Evolutionary conservation across 2,113 vertebrate species (phyloP).

Genomic region (Orthochromis indermauri): DNA sequence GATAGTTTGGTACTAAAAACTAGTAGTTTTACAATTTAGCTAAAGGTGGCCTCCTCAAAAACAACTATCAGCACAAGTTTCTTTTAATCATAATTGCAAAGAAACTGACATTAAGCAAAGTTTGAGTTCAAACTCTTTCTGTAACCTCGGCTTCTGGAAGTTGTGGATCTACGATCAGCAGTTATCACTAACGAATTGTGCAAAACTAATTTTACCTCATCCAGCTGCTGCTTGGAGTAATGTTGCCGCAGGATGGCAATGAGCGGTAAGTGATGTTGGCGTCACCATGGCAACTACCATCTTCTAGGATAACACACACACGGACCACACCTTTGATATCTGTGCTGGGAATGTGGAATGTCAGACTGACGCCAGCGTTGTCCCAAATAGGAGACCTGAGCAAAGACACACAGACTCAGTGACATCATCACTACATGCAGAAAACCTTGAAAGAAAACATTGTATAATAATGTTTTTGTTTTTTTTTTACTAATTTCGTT

Average conservation of each 20-base stretch:
- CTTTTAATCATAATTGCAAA: background rate
- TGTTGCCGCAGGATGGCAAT: background rate
- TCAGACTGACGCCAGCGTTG: rapidly evolving
- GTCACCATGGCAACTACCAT: background rate
- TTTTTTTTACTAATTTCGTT: rapidly evolving
- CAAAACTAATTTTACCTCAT: background rate
- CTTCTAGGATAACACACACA: background rate
- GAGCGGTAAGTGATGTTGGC: background rate
- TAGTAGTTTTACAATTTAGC: background rate
- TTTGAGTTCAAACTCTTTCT: background rate
- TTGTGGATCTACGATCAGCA: background rate
- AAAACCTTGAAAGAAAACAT: background rate
- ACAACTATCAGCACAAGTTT: background rate
- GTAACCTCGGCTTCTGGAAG: background rate
- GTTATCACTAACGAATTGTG: rapidly evolving
- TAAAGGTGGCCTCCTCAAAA: background rate
- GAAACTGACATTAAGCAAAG: background rate
- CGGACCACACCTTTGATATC: background rate
- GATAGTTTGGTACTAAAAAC: background rate
- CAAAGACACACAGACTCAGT: background rate
- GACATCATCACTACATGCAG: background rate
- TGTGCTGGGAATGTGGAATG: background rate
- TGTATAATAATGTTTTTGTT: rapidly evolving
- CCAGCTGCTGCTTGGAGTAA: background rate
- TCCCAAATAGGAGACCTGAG: background rate